phyloP scores from a whole-genome alignment of 2,113 vertebrate genomes.

The Clarias magur region DNA sequence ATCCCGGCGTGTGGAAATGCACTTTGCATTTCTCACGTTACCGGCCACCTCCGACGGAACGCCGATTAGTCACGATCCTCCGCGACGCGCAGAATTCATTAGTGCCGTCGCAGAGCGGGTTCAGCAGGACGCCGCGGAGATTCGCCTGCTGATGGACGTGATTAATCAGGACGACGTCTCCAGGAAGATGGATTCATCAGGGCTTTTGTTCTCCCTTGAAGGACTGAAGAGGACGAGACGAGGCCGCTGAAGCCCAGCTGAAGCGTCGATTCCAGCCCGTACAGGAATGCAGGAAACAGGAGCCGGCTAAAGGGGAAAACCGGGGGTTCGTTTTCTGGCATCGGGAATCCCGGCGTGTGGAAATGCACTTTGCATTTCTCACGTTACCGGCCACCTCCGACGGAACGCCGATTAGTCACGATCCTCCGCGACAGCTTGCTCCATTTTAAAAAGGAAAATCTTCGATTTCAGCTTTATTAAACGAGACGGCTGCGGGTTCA shows the following conservation, averaged over 20 bases:
- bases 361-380: conserved; percentile 39
- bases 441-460: not conserved
- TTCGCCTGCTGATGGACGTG: conserved; percentile 8
- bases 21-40: conserved; percentile 34
- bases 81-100: conserved; percentile 42
- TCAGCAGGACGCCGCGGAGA: not conserved
- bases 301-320: conserved; percentile 35
- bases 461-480: conserved; percentile 4
- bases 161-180: not conserved
- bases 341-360: conserved; percentile 42
- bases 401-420: conserved; percentile 1
- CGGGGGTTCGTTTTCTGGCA: conserved; percentile 37
- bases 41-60: conserved; percentile 35
- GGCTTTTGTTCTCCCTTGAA: conserved; percentile 26
- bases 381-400: conserved; percentile 43
- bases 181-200: not conserved
- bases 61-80: conserved; percentile 15
- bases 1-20: conserved; percentile 48
- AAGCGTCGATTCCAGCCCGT: conserved; percentile 43
- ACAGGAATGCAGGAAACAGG: conserved; percentile 43
- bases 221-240: conserved; percentile 22
- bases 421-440: not conserved
- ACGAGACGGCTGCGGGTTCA: conserved; percentile 4
- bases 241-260: conserved; percentile 33
- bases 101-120: not conserved